Percentiles rank a stretch among this genome's conserved stretches.
phyloP scores from a whole-genome alignment of 2,888 invertebrate genomes.

The Lasioglossum oenotherae region DNA sequence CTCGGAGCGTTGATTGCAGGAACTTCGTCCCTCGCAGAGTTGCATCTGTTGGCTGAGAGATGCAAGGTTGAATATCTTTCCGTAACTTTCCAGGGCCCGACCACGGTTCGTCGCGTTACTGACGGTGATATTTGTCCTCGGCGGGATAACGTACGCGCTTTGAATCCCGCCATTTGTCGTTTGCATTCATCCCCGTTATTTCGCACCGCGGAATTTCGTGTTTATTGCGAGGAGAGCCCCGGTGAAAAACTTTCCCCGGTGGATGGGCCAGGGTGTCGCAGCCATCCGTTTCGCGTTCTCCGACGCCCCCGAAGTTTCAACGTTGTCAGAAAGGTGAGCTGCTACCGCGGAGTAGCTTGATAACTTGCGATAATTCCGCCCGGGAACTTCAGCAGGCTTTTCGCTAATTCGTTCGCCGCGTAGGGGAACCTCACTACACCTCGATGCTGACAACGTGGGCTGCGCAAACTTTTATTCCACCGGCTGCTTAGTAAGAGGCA shows the following conservation, averaged over 20 bases:
- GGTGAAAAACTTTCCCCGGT: background rate
- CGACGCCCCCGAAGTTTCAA: background rate
- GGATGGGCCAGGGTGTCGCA: constrained; percentile 5
- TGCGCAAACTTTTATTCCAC: background rate
- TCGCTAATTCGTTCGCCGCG: constrained; percentile 61
- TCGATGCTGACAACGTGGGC: background rate
- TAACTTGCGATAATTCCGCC: constrained; percentile 60
- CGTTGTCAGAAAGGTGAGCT: background rate
- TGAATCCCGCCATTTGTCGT: constrained; percentile 12
- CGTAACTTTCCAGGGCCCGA: background rate
- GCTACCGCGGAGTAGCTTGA: constrained; percentile 15
- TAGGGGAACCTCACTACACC: constrained; percentile 53
- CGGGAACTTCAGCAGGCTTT: constrained; percentile 48
- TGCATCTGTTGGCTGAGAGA: constrained; percentile 31
- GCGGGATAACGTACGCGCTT: constrained; percentile 8
- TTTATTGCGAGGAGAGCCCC: background rate
- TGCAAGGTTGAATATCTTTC: background rate
- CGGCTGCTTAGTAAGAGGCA: background rate
- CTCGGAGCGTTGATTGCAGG: constrained; percentile 71
- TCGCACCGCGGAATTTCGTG: background rate
- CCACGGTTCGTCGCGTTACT: background rate
- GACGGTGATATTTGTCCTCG: constrained; percentile 16
- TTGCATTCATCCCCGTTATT: background rate
- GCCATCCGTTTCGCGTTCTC: constrained; percentile 1
- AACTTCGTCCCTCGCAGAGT: constrained; percentile 67